Conservation (phyloP, 2,113 vertebrate genomes). For the Heterotis niloticus region DNA sequence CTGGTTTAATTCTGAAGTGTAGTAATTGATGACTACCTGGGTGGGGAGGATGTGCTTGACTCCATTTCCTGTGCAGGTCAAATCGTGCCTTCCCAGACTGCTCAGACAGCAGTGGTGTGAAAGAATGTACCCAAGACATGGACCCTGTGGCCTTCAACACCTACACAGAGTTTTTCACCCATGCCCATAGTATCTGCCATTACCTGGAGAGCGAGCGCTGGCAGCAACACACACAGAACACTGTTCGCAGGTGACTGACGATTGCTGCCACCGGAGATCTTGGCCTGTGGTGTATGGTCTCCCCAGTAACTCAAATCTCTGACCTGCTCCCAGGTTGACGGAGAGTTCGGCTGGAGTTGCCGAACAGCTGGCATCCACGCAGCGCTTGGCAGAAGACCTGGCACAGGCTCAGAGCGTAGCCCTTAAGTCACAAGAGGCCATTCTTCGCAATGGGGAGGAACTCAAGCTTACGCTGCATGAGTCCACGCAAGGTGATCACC, state of each 20-base stretch:
- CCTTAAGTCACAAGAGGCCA: slow-evolving; percentile 64
- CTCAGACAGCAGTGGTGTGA: slow-evolving; percentile 58
- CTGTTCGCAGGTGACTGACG: slow-evolving; percentile 58
- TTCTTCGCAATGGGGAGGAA: slow-evolving; percentile 67
- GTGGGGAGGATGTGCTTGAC: background rate
- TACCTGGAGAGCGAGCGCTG: slow-evolving; percentile 71
- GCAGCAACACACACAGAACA: slow-evolving; percentile 60
- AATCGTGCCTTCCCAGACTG: slow-evolving; percentile 65
- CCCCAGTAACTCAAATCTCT: background rate
- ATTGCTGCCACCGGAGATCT: background rate
- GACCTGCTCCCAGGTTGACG: slow-evolving; percentile 51
- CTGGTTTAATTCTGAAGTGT: background rate
- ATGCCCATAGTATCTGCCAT: slow-evolving; percentile 73
- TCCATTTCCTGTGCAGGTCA: slow-evolving; percentile 51
- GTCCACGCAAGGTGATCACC: slow-evolving; percentile 61
- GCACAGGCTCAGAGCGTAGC: slow-evolving; percentile 61
- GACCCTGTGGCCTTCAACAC: slow-evolving; percentile 68
- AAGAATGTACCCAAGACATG: slow-evolving; percentile 66
- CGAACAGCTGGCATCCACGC: slow-evolving; percentile 64
- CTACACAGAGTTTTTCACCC: slow-evolving; percentile 77
- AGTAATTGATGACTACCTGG: background rate
- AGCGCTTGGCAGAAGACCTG: slow-evolving; percentile 61
- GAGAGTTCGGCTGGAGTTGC: slow-evolving; percentile 69
- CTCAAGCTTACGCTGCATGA: slow-evolving; percentile 62
- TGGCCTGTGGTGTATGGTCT: too few species aligned